Percentiles rank a stretch among this genome's conserved stretches.
Evolutionary conservation across 2,797 vertebrate species (phyloP).

Genomic region (Galaxias olidus): DNA sequence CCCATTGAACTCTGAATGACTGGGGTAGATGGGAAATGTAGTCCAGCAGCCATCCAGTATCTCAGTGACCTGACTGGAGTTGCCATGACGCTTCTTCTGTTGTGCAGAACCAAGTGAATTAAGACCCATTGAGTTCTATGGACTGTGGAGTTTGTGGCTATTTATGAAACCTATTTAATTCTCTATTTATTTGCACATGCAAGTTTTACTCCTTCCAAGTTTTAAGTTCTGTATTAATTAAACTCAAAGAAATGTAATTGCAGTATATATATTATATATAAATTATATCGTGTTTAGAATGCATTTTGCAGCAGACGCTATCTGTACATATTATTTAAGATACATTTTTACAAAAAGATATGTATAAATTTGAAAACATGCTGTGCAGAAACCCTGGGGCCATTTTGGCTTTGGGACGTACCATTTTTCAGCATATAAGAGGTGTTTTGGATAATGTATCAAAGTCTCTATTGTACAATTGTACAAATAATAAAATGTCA

Average conservation of each 20-base stretch:
- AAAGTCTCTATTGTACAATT: constrained; percentile 91
- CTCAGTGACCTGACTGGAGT: constrained; percentile 81
- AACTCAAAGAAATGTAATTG: constrained; percentile 81
- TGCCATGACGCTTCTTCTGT: constrained; percentile 95
- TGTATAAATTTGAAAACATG: constrained; percentile 83
- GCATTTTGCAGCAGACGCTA: constrained; percentile 93
- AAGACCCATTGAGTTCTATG: constrained; percentile 81
- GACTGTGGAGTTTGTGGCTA: constrained; percentile 81
- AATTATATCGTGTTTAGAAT: constrained; percentile 86
- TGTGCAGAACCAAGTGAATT: constrained; percentile 85
- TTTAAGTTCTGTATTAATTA: constrained; percentile 82
- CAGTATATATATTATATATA: too few species aligned
- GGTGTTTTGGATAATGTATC: constrained; percentile 99
- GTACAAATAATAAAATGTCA: constrained; percentile 95
- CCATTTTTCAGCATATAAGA: constrained; percentile 99
- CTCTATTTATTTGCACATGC: constrained; percentile 86
- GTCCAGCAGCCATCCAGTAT: constrained; percentile 91
- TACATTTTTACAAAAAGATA: constrained; percentile 83
- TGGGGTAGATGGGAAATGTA: constrained; percentile 99
- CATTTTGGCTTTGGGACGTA: constrained; percentile 98
- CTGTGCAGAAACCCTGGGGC: constrained; percentile 93
- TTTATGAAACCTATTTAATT: constrained; percentile 64
- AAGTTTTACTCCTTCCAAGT: constrained; percentile 84
- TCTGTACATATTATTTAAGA: constrained; percentile 92
- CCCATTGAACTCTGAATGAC: constrained; percentile 81